Base-by-base conservation (phyloP, 2,113 vertebrate species). In the Pluvialis apricaria region DNA sequence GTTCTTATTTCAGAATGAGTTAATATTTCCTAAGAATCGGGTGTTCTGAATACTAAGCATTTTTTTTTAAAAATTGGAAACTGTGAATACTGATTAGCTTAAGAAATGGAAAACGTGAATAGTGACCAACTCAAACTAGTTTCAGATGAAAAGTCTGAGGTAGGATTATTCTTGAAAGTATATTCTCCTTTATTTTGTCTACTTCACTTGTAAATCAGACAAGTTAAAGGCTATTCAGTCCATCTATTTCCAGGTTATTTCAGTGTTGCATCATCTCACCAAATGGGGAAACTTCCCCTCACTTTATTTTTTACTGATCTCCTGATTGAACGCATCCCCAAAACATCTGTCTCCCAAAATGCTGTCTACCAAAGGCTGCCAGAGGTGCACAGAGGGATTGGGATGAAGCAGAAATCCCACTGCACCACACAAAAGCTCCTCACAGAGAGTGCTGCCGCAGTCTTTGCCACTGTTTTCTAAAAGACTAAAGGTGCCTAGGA, bases 181-280 rank as follows among this genome's bases (percentile, higher is more conserved):
- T 49, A 57, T 83, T 94, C 44, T n/a, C 55, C 51, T 79, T 91
- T 94, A 92, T 93, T 96, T 96, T 96, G 92, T 83, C 94, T 94
- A 86, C 24, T 81, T 73, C 34, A 65, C 24, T 84, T 95, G 52
- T 14, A 93, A 88, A 84, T 47, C 88, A 79, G 65, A 52, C 38
- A 84, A 79, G 72, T 15, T 75, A 71, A 88, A 89, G 44, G 2
- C 25, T 66, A 10, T 49, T 92, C 57, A 82, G 42, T 45, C 51
- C 60, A 58, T 38, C 80, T 68, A 64, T 79, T 89, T 89, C 47
- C 38, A 88, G 42, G 60, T 92, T 73, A 84, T 36, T 88, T 34
- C 10, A 10, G 40, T 45, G 66, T 77, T 82, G 86, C 40, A 54
- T 84, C 44, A 62, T 65, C 44, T 87, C 40, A 79, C 19, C 64